These are phyloP conservation scores for Lutjanus campechanus DNA, from an alignment of 2,797 vertebrate genomes.

Conservation along the genomic window DNA sequence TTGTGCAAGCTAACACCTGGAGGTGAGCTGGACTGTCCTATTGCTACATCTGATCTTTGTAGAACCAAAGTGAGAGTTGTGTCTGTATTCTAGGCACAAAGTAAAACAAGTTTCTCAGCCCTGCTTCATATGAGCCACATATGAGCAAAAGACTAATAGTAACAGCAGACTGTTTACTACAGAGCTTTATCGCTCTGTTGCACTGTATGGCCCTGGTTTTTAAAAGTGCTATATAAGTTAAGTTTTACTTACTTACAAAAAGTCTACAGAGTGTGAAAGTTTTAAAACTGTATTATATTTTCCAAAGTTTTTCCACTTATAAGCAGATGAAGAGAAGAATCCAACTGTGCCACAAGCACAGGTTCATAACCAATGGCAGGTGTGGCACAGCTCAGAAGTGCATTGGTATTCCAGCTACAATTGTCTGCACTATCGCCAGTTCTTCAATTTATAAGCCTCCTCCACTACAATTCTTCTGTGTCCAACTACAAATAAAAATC, in stretches of 20 bases:
- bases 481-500: constrained; percentile 63
- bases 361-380: not conserved
- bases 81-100: too few species aligned
- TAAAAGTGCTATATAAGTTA: not conserved
- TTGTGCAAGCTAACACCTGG: too few species aligned
- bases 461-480: constrained; percentile 56
- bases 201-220: not conserved
- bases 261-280: not conserved
- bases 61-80: too few species aligned
- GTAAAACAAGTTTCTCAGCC: too few species aligned
- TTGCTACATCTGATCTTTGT: too few species aligned
- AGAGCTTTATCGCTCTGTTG: not conserved
- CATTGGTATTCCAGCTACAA: constrained; percentile 62
- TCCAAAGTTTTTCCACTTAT: not conserved
- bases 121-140: not conserved
- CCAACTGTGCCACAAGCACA: not conserved
- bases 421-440: constrained; percentile 37
- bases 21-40: too few species aligned
- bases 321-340: not conserved
- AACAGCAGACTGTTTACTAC: not conserved
- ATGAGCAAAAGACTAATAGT: not conserved
- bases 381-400: constrained; percentile 22
- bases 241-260: not conserved
- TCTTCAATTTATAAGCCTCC: constrained; percentile 61
- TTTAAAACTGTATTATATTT: not conserved